Conservation (phyloP, 2,888 invertebrate species). For the Anarsia innoxiella region DNA sequence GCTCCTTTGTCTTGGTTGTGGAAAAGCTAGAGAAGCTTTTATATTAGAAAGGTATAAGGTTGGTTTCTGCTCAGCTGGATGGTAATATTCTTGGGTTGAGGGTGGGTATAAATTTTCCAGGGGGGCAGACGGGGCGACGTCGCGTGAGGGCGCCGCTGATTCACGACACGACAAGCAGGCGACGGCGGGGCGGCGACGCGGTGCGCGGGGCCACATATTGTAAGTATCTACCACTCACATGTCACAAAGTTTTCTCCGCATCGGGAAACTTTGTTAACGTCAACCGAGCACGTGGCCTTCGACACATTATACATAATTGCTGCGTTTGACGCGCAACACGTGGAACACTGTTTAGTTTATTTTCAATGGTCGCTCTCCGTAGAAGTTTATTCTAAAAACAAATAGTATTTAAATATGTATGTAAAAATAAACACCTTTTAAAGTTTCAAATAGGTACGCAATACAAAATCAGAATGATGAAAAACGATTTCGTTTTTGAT, state of each 20-base stretch:
- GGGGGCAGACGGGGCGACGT: constrained; percentile 74
- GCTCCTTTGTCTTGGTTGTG: constrained; percentile 62
- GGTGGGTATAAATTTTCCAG: constrained; percentile 75
- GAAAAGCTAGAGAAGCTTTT: constrained; percentile 35
- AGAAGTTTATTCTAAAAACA: background rate
- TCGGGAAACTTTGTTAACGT: constrained; percentile 74
- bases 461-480: too few relatives aligned
- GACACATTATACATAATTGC: constrained; percentile 61
- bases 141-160: constrained; percentile 72
- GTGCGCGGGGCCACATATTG: constrained; percentile 65
- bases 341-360: constrained; percentile 19
- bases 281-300: constrained; percentile 73
- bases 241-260: constrained; percentile 75
- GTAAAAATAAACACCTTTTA: too few relatives aligned
- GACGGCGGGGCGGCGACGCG: constrained; percentile 22
- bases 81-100: constrained; percentile 66
- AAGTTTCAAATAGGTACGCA: too few relatives aligned
- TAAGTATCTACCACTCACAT: constrained; percentile 73
- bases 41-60: constrained; percentile 39
- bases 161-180: constrained; percentile 57
- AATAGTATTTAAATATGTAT: too few relatives aligned
- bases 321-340: constrained; percentile 41
- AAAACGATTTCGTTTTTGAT: background rate
- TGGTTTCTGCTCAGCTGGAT: constrained; percentile 32
- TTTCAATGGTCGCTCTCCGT: background rate